phyloP scores from a whole-genome alignment of 2,113 vertebrate species.

The Haemorhous mexicanus region DNA sequence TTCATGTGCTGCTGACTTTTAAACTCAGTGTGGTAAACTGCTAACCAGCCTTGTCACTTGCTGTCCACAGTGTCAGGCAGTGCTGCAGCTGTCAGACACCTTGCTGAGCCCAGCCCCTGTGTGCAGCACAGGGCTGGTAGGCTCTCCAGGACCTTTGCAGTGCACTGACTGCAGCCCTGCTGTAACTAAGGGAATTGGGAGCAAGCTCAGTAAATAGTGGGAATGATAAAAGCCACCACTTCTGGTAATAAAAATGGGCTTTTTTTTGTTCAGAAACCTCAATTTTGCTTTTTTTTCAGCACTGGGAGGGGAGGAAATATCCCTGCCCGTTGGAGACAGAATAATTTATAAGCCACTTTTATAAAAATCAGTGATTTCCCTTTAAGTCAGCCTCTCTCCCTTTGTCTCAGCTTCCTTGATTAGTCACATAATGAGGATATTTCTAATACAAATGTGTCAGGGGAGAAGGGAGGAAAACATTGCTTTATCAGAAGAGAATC shows the following conservation, averaged over 20 bases:
- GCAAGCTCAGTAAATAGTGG: neutral
- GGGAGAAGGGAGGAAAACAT: conserved; percentile 4
- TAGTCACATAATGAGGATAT: conserved; percentile 39
- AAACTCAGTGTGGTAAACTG: neutral
- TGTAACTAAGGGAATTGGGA: neutral
- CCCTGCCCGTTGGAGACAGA: neutral
- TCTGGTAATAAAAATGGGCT: neutral
- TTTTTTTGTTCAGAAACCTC: neutral
- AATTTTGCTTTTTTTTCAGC: neutral
- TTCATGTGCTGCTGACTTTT: neutral
- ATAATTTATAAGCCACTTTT: neutral
- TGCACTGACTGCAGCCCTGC: neutral
- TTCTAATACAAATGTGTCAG: conserved; percentile 31
- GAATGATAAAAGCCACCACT: neutral
- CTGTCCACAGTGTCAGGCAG: neutral
- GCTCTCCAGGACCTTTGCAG: neutral
- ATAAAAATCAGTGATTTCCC: neutral
- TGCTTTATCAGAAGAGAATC: neutral
- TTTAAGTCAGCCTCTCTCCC: neutral
- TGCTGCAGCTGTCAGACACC: rapidly evolving
- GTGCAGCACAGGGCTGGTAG: neutral
- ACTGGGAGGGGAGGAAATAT: neutral
- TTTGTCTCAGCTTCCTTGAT: neutral
- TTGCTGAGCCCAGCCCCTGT: neutral
- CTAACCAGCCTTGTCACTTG: neutral